Conservation (phyloP, 2,113 vertebrate species). For the Nansenia antarctica region DNA sequence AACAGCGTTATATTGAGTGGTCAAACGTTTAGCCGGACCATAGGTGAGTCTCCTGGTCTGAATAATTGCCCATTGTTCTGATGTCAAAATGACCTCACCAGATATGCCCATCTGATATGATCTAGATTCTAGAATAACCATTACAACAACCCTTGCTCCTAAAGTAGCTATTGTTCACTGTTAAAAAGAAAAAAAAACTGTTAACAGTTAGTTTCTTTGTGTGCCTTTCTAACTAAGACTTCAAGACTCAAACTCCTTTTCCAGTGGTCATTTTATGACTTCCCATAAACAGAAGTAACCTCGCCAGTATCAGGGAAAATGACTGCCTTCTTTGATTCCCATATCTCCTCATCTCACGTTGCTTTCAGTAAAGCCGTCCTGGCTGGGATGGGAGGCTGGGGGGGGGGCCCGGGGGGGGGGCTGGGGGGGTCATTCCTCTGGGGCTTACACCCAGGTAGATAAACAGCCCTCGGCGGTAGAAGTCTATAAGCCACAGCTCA, state of each 20-base stretch:
- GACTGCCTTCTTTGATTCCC: background rate
- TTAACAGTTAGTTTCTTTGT: no score
- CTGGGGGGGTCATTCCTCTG: background rate
- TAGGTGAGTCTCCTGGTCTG: background rate
- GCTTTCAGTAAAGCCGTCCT: background rate
- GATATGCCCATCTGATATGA: background rate
- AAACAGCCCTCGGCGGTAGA: background rate
- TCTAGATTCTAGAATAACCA: background rate
- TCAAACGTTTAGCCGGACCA: no score
- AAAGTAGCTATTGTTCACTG: background rate
- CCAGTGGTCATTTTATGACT: no score
- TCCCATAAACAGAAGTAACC: no score
- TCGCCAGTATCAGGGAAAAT: no score
- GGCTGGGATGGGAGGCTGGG: background rate
- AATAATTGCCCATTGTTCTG: background rate
- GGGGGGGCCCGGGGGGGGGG: background rate
- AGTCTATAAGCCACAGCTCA: conserved; percentile 17
- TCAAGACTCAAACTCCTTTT: no score
- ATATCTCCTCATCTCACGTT: background rate
- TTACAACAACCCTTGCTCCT: background rate
- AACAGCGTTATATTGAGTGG: background rate
- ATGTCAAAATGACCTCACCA: conserved; percentile 1
- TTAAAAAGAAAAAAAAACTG: no score
- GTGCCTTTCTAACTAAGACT: background rate
- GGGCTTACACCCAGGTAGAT: background rate